phyloP scores from a whole-genome alignment of 2,113 vertebrate species.

The Sclerurus mexicanus region DNA sequence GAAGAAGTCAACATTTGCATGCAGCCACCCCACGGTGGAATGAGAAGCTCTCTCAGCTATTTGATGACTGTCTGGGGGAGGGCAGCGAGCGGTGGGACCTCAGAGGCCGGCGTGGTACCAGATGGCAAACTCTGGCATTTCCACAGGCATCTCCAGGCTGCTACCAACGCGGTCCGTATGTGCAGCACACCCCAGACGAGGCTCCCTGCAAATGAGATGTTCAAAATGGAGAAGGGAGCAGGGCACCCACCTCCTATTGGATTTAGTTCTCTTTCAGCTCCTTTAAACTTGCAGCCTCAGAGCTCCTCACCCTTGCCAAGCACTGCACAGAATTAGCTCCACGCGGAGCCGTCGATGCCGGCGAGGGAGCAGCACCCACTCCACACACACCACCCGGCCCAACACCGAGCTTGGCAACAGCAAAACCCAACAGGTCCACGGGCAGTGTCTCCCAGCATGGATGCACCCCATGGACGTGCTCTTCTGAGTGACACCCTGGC shows the following conservation, averaged over 20 bases:
- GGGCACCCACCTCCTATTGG: neutral
- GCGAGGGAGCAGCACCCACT: neutral
- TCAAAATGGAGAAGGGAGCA: neutral
- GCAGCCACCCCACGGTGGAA: neutral
- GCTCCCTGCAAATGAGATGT: neutral
- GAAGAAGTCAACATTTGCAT: slow-evolving; percentile 35
- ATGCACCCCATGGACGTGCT: neutral
- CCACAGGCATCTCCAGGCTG: neutral
- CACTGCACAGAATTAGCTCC: neutral
- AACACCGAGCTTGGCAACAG: neutral
- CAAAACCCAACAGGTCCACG: neutral
- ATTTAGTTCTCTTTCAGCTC: slow-evolving; percentile 7
- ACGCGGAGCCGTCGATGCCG: neutral
- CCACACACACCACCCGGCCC: neutral
- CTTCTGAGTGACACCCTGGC: neutral
- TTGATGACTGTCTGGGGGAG: neutral
- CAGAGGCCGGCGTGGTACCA: neutral
- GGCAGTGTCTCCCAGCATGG: neutral
- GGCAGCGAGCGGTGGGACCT: neutral
- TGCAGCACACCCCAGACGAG: neutral
- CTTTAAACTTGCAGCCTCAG: neutral
- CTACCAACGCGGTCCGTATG: neutral
- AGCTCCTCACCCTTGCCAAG: neutral
- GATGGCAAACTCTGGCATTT: slow-evolving; percentile 20
- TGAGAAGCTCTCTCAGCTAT: slow-evolving; percentile 21